Base-by-base conservation (phyloP, 1,140 invertebrate species). In the Macrobrachium rosenbergii region DNA sequence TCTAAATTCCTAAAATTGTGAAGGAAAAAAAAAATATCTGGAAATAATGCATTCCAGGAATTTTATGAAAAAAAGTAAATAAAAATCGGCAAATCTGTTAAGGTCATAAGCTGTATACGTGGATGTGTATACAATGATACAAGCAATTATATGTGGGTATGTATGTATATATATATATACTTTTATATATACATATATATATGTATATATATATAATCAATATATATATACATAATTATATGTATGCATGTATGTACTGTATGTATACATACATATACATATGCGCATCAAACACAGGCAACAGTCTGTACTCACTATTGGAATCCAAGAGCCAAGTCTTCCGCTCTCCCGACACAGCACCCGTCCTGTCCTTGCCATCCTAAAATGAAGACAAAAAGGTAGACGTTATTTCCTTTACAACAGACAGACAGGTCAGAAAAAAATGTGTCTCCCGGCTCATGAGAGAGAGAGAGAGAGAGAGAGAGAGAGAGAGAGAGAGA, bases 281-380 rank as follows among this genome's bases (percentile, higher is more conserved):
- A 67, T 67, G 12, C 12, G 12, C 12, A 67, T 67, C 5, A 37
- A 37, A 69, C 21, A 21, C 0, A 69, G 2, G n/a, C 12, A 2
- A 69, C 19, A 37, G 28, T 37, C n/a, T 23, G 17, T 69, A 72
- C 69, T 72, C 21, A 72, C 69, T 72, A 43, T 72, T 43, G 21
- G 69, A 43, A 43, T 72, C 69, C 69, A 72, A 17, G 11, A 72
- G 23, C 69, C 69, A 72, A 0, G 69, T 72, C 69, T 43, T 72
- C 0, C 69, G 69, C 69, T 72, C 69, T 72, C 69, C 69, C 69
- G 69, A 72, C 52, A 52, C 52, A 1, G 69, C 17, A 6, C 69
- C 69, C n/a, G 69, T 43, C 12, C 69, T 21, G 7, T 72, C 69
- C 7, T 72, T 72, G 23, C 69, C 69, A 72, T 72, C 69, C 69